A percentile compares a stretch with the other conserved stretches of the same genome.
These are phyloP conservation scores for Cossypha heuglini DNA, from an alignment of 2,797 vertebrate species.

Conservation along the genomic window DNA sequence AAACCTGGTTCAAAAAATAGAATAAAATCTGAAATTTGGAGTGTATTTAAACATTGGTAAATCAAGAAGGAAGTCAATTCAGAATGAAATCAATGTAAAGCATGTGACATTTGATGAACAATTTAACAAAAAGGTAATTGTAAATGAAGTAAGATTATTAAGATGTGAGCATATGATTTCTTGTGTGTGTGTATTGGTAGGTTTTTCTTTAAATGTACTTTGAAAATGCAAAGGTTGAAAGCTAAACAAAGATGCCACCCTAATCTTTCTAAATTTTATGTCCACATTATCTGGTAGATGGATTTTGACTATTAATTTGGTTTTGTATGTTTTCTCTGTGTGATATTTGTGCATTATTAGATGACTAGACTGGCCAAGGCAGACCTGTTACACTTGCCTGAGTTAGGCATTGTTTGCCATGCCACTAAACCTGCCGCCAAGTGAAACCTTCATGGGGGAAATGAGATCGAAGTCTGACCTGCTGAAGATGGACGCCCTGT, in stretches of 20 bases:
- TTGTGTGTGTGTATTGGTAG: conserved; percentile 44
- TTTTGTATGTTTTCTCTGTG: conserved; percentile 99
- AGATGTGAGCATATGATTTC: conserved; percentile 41
- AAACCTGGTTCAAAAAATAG: background rate
- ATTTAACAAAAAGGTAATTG: conserved; percentile 39
- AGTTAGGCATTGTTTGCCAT: conserved; percentile 99
- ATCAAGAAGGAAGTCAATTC: background rate
- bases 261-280: conserved; percentile 80
- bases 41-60: conserved; percentile 22
- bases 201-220: conserved; percentile 64
- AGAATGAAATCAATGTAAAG: conserved; percentile 23
- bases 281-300: conserved; percentile 91
- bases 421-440: conserved; percentile 84
- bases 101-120: conserved; percentile 20
- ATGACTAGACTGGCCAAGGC: conserved; percentile 99
- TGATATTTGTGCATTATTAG: conserved; percentile 99
- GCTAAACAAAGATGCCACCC: conserved; percentile 63
- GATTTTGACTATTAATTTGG: conserved; percentile 99
- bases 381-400: conserved; percentile 99
- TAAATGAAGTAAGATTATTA: conserved; percentile 44
- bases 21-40: background rate
- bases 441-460: conserved; percentile 97
- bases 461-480: conserved; percentile 96
- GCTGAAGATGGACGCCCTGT: conserved; percentile 87
- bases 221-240: background rate